Evolutionary conservation across 2,797 vertebrate genomes (phyloP), one percentile per base, ranked within the genome.

Genomic region (Brachyalestes nurse): DNA sequence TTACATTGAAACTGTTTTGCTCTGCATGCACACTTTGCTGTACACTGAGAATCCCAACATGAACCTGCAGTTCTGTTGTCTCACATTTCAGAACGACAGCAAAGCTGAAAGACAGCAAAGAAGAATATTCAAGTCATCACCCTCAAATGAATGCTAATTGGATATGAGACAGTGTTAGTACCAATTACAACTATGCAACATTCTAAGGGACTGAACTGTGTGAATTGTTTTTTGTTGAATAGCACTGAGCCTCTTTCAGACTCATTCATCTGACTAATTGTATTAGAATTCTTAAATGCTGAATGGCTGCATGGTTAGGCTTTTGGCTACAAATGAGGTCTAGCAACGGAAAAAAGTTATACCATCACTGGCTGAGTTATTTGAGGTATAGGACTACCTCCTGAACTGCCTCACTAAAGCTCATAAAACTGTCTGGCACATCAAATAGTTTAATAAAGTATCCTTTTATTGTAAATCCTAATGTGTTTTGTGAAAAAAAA

Each of bases 221-320:
- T 23, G 21, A 58, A 58, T 23, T 58, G n/a, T 23, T 58, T 21
- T 58, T 58, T 58, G 21, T 58, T 21, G 57, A 23, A 58, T 23
- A 23, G n/a, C 4, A 23, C 17, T 12, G n/a, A 21, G 7, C 57
- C 21, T 12, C 57, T 58, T 58, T 58, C 57, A 58, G 57, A 58
- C 8, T 23, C 57, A 23, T 9, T 58, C 57, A 23, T 23, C 57
- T 58, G 57, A 58, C 6, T 58, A 58, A 58, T 58, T 58, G 9
- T 58, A 21, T 58, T 58, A 58, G 57, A 75, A 81, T 58, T 58
- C 57, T 12, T 58, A 21, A 58, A 58, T 58, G 57, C 57, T 58
- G n/a, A 23, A 58, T 58, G 57, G 57, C 57, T 23, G n/a, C 16
- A 16, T 51, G 13, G 47, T 2, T 57, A 21, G n/a, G 6, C 55